These are phyloP conservation scores for Mormyrus hasselquistii DNA, from an alignment of 2,797 vertebrate genomes.

Conservation along the genomic window DNA sequence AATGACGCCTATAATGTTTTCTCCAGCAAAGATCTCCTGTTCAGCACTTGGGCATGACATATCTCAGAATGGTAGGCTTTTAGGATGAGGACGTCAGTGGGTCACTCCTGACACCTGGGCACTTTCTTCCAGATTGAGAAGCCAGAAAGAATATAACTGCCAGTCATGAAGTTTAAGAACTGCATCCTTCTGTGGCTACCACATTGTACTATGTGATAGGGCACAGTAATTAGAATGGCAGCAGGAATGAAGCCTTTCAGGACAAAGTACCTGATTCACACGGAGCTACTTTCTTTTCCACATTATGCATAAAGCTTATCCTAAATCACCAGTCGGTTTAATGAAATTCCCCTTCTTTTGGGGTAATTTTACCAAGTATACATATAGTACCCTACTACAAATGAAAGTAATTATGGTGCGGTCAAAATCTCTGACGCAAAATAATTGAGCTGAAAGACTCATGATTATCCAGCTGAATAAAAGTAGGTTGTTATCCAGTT, in stretches of 20 bases:
- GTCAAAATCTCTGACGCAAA: background rate
- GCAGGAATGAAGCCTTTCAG: background rate
- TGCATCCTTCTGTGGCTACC: background rate
- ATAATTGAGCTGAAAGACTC: background rate
- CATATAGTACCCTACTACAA: background rate
- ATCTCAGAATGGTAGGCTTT: background rate
- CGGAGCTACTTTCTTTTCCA: background rate
- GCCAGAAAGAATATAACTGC: background rate
- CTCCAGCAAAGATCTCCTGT: background rate
- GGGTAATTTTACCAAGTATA: constrained; percentile 5
- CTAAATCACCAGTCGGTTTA: background rate
- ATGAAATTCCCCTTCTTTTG: background rate
- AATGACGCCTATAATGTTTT: background rate
- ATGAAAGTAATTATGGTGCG: background rate
- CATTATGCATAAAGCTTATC: background rate
- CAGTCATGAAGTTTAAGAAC: background rate
- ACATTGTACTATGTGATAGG: background rate
- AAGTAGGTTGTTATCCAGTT: background rate
- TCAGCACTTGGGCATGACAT: background rate
- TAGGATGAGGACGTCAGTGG: background rate
- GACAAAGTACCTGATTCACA: background rate
- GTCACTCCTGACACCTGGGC: background rate
- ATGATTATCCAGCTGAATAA: background rate
- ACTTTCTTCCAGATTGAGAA: background rate
- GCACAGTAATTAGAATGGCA: background rate